Base-by-base conservation (phyloP, 2,113 vertebrate species). In the Sclerurus mexicanus region DNA sequence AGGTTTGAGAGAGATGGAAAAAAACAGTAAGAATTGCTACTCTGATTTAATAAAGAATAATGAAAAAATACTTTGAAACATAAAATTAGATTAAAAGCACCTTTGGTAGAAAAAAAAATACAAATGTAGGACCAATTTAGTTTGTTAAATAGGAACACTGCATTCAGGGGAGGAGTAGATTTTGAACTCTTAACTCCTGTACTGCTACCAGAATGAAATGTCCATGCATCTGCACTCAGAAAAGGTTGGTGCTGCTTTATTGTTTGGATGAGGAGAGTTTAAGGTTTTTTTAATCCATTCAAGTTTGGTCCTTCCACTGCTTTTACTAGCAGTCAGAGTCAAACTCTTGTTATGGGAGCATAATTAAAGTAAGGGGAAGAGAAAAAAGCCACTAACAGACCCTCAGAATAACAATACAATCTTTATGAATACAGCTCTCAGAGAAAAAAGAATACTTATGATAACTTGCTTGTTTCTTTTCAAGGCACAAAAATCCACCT, bases 221-320 rank as follows among this genome's bases (percentile, higher is more conserved):
- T 23, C 17, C 7, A 1, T 5, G 9, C 2, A 5, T 31, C 30
- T 42, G 24, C 1, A 7, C 35, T 42, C 39, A 66, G 14, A 75
- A 78, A 46, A 69, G 2, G 4, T 27, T 33, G 12, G 5, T 62
- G 6, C 20, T 50, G 18, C 35, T 62, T 89, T 64, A 24, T 1
- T 62, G 23, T 49, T 78, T 28, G 22, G 15, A 53, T 58, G 6
- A 79, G 9, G 20, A 52, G 6, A 52, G 11, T 28, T 35, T 8
- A 2, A 3, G 3, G 1, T 0, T 10, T 49, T 68, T 84, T 67
- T 18, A 50, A 67, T 39, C 20, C 21, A 33, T 13, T 39, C 39
- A 47, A 7, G 22, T 76, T 74, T 53, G 14, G 7, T 17, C 27
- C 35, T 40, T 60, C 30, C 6, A 27, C 35, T 75, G 22, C 19